Percentiles rank a stretch among this genome's conserved stretches.
Evolutionary conservation across 92 coral and sea anemone species (phyloP).

Genomic region (Actinostola sp.): DNA sequence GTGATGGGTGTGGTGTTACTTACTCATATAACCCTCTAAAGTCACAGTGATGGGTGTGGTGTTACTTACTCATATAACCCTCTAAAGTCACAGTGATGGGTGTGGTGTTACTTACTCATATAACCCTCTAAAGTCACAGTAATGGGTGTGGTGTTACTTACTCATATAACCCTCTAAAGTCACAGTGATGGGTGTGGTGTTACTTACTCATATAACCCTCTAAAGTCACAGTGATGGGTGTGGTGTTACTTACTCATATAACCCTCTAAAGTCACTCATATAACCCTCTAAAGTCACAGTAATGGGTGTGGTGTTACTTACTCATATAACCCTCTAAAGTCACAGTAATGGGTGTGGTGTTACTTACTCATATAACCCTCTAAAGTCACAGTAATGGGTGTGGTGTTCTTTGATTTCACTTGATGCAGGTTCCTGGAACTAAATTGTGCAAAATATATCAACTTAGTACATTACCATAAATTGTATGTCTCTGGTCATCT

Average conservation of each 20-base stretch:
- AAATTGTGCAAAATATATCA: too few relatives aligned
- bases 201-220: slow-evolving; percentile 57
- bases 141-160: slow-evolving; percentile 53
- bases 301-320: slow-evolving; percentile 53
- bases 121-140: slow-evolving; percentile 50
- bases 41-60: slow-evolving; percentile 53
- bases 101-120: slow-evolving; percentile 55
- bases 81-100: slow-evolving; percentile 43
- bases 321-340: slow-evolving; percentile 49
- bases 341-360: slow-evolving; percentile 56
- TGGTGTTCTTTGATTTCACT: slow-evolving; percentile 46
- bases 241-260: slow-evolving; percentile 52
- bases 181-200: slow-evolving; percentile 56
- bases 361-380: slow-evolving; percentile 61
- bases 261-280: too few relatives aligned
- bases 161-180: slow-evolving; percentile 49
- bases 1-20: slow-evolving; percentile 54
- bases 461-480: too few relatives aligned
- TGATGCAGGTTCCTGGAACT: slow-evolving; percentile 54
- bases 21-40: slow-evolving; percentile 54
- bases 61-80: slow-evolving; percentile 58
- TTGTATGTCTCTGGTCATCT: neutral
- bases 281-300: slow-evolving; percentile 50
- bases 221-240: slow-evolving; percentile 41
- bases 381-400: slow-evolving; percentile 54